Evolutionary conservation across 2,797 vertebrate species (phyloP).

Genomic region (Rhinoraja longicauda): DNA sequence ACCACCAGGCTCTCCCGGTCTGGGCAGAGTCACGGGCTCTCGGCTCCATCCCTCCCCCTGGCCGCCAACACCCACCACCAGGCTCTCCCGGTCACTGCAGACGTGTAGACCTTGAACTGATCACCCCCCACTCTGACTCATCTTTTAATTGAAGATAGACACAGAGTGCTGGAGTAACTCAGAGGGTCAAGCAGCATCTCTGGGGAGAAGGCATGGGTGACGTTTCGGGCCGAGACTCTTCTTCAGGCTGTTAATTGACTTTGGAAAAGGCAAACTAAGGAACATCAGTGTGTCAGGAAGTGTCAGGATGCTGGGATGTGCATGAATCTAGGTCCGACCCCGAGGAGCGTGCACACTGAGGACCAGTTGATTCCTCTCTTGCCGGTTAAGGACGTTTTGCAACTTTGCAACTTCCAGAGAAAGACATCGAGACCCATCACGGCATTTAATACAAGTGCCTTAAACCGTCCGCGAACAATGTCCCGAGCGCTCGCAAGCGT

Average conservation of each 20-base stretch:
- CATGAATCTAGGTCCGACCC: not conserved
- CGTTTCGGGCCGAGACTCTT: no score
- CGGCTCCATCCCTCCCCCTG: not conserved
- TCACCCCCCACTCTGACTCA: not conserved
- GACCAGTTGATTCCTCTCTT: not conserved
- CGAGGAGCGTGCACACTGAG: not conserved
- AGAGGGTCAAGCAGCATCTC: no score
- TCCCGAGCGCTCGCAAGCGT: conserved; percentile 37
- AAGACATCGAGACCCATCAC: not conserved
- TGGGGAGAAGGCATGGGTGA: no score
- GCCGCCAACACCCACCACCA: not conserved
- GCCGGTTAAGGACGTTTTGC: not conserved
- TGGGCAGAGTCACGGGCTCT: not conserved
- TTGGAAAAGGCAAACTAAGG: not conserved
- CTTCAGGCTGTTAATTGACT: no score
- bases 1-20: not conserved
- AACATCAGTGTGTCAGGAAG: not conserved
- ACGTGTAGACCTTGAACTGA: not conserved
- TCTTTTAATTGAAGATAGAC: not conserved
- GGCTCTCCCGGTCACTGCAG: no score
- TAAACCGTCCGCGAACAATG: not conserved
- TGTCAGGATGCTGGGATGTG: not conserved
- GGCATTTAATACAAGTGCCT: no score
- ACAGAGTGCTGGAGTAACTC: no score
- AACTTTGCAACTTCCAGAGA: not conserved